Percentiles rank a stretch among this genome's conserved stretches.
Evolutionary conservation across 1,140 invertebrate genomes (phyloP).

Genomic region (Monomorium pharaonis): DNA sequence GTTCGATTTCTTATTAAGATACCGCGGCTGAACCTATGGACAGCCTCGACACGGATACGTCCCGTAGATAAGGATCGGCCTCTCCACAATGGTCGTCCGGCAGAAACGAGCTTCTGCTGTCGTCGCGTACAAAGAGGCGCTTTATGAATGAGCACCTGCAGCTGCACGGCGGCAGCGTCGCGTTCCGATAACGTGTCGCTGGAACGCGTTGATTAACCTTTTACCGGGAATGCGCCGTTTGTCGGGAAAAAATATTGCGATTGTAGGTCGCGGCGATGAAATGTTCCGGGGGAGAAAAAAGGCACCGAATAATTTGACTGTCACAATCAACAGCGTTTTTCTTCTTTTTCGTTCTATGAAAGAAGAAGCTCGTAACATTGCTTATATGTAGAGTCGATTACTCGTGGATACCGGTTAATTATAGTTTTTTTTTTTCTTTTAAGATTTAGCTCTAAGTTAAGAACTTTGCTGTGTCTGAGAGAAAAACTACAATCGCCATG

Average conservation of each 20-base stretch:
- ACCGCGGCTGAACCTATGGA: constrained; percentile 63
- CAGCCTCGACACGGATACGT: constrained; percentile 68
- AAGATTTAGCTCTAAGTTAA: background rate
- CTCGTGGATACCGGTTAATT: background rate
- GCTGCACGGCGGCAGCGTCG: constrained; percentile 5
- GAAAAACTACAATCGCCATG: background rate
- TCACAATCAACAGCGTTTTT: background rate
- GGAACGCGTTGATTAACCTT: constrained; percentile 57
- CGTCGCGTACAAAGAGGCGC: constrained; percentile 54
- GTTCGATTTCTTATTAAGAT: constrained; percentile 66
- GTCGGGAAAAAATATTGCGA: constrained; percentile 34
- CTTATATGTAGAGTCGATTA: background rate
- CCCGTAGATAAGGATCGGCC: constrained; percentile 67
- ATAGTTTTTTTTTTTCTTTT: background rate
- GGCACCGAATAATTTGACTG: background rate
- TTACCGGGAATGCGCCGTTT: constrained; percentile 1
- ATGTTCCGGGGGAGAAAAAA: background rate
- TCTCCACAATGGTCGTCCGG: constrained; percentile 60
- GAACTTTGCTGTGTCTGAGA: background rate
- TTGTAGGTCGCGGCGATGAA: background rate
- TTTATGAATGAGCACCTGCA: constrained; percentile 70
- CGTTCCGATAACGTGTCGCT: constrained; percentile 38
- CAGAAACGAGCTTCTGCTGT: constrained; percentile 70
- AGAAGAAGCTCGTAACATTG: background rate
- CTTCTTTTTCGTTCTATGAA: background rate